These are phyloP conservation scores for Drosophila leontia DNA, from an alignment of 1,140 invertebrate genomes.

Conservation along the genomic window DNA sequence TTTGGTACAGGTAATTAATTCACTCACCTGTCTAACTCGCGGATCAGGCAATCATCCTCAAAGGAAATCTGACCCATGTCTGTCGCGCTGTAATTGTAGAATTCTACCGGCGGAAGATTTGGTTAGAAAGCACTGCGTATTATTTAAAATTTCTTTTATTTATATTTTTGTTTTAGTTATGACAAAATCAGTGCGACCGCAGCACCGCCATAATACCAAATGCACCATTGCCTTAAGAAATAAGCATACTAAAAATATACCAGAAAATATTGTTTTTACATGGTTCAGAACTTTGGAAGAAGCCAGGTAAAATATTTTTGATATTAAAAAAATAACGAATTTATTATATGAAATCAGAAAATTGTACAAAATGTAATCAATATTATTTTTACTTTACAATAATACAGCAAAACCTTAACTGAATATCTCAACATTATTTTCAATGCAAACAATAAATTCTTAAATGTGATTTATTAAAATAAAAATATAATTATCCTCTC, in stretches of 20 bases:
- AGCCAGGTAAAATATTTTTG: neutral
- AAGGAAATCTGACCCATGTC: constrained; percentile 26
- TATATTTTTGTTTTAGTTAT: constrained; percentile 30
- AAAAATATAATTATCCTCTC: neutral
- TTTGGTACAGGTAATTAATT: neutral
- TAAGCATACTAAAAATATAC: neutral
- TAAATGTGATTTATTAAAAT: neutral
- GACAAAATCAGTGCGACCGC: constrained; percentile 7
- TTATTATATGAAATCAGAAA: too few species aligned
- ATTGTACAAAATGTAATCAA: too few species aligned
- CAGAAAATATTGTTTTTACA: neutral
- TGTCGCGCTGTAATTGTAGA: neutral
- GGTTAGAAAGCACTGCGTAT: constrained; percentile 9
- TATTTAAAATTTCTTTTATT: constrained; percentile 34
- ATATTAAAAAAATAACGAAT: too few species aligned
- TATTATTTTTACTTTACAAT: too few species aligned
- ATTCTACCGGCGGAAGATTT: neutral
- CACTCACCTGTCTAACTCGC: constrained; percentile 42
- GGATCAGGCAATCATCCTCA: constrained; percentile 35
- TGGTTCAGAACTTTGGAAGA: neutral
- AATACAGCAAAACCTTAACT: neutral
- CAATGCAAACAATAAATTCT: neutral
- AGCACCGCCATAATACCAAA: constrained; percentile 1
- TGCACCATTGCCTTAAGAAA: neutral
- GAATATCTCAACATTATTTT: neutral